phyloP scores from a whole-genome alignment of 2,113 vertebrate species.

The Neoarius graeffei region DNA sequence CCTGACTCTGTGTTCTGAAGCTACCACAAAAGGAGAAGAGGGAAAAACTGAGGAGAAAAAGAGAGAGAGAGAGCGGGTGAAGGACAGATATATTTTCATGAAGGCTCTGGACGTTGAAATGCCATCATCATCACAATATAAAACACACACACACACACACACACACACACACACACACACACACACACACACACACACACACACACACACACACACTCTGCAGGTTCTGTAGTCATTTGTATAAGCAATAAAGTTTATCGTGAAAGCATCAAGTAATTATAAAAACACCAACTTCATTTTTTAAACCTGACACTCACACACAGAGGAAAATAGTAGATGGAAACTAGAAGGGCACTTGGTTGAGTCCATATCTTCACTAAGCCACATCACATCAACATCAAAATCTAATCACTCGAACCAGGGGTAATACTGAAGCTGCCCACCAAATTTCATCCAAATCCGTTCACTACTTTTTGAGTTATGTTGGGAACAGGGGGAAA shows the following conservation, averaged over 20 bases:
- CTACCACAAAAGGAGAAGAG: slow-evolving; percentile 39
- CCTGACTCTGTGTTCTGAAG: slow-evolving; percentile 57
- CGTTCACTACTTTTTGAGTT: too few species aligned
- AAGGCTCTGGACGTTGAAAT: neutral
- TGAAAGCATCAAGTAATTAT: neutral
- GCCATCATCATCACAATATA: slow-evolving; percentile 35
- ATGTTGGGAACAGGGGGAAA: too few species aligned
- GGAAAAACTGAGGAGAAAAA: neutral
- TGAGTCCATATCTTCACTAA: too few species aligned
- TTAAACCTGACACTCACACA: neutral
- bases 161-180: slow-evolving; percentile 12
- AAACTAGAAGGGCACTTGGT: too few species aligned
- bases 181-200: slow-evolving; percentile 22
- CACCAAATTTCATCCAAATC: too few species aligned
- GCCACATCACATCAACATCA: too few species aligned
- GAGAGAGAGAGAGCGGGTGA: slow-evolving; percentile 43
- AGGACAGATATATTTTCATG: slow-evolving; percentile 16
- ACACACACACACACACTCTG: too few species aligned
- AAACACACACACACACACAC: too few species aligned
- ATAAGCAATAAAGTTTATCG: neutral
- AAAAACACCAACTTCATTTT: neutral
- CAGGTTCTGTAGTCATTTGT: neutral
- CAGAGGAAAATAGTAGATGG: neutral
- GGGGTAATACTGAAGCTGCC: too few species aligned
- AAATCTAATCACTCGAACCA: too few species aligned